phyloP scores from a whole-genome alignment of 92 coral and sea anemone genomes.

The Diadumene lineata region DNA sequence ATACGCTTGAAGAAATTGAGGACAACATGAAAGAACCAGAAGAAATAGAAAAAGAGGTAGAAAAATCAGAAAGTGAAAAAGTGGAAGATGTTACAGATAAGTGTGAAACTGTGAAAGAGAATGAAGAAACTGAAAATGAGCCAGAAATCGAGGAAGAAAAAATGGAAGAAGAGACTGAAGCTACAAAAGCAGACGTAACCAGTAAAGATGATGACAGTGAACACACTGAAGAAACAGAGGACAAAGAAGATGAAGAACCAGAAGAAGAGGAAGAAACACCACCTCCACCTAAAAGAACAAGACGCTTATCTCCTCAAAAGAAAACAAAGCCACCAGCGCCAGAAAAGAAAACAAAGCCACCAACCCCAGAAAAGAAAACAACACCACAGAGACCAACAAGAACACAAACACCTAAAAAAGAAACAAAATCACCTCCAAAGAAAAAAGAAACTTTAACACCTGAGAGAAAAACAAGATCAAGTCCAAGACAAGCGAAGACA shows the following conservation, averaged over 20 bases:
- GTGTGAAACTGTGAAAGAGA: not conserved
- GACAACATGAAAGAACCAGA: not conserved
- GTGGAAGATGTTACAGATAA: not conserved
- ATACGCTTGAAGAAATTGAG: not conserved
- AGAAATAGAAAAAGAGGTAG: not conserved
- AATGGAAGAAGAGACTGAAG: not conserved
- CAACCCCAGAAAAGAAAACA: too few species aligned
- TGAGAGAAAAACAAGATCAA: not conserved
- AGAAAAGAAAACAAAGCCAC: not conserved
- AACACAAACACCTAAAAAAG: too few species aligned
- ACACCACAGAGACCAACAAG: not conserved
- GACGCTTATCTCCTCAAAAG: not conserved
- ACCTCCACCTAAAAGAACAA: not conserved
- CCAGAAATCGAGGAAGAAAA: not conserved
- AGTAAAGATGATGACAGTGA: not conserved
- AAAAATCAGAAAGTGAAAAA: not conserved
- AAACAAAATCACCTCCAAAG: too few species aligned
- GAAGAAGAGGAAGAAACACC: not conserved
- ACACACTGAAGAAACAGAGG: not conserved
- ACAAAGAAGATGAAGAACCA: not conserved
- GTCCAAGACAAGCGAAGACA: not conserved
- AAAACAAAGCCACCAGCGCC: not conserved
- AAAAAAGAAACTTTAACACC: too few species aligned
- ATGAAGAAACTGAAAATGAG: not conserved
- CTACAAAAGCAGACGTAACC: not conserved